Percentiles rank a stretch among this genome's conserved stretches.
These are phyloP conservation scores for Tamias sibiricus DNA, from an alignment of 2,113 vertebrate genomes.

Conservation along the genomic window DNA sequence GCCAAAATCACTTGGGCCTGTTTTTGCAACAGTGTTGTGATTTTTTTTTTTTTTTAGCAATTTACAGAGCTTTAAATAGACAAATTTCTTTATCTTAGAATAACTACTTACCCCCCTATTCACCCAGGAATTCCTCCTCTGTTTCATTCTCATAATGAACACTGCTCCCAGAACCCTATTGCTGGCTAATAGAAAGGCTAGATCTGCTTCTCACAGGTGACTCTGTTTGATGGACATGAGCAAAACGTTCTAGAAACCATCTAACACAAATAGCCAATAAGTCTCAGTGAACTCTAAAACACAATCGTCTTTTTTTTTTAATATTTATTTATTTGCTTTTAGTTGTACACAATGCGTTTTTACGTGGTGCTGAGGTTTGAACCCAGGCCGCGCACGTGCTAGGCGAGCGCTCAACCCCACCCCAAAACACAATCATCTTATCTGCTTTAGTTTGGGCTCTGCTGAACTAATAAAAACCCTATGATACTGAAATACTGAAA, in stretches of 20 bases:
- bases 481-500: no score
- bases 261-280: neutral
- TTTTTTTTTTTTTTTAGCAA: neutral
- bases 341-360: no score
- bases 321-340: no score
- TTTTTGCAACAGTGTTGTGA: neutral
- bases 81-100: neutral
- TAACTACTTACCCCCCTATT: neutral
- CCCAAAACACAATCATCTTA: neutral
- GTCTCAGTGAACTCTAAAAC: neutral
- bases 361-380: no score
- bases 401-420: no score
- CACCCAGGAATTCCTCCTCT: neutral
- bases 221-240: neutral
- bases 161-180: neutral
- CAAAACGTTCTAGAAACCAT: constrained; percentile 3
- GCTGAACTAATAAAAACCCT: constrained; percentile 9
- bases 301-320: neutral
- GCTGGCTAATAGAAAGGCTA: neutral
- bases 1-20: neutral
- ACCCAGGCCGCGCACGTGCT: no score
- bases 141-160: neutral
- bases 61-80: neutral
- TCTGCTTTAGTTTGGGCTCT: constrained; percentile 9
- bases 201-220: neutral